Conservation (phyloP, 1,140 invertebrate genomes). For the Drosophila setifemur region DNA sequence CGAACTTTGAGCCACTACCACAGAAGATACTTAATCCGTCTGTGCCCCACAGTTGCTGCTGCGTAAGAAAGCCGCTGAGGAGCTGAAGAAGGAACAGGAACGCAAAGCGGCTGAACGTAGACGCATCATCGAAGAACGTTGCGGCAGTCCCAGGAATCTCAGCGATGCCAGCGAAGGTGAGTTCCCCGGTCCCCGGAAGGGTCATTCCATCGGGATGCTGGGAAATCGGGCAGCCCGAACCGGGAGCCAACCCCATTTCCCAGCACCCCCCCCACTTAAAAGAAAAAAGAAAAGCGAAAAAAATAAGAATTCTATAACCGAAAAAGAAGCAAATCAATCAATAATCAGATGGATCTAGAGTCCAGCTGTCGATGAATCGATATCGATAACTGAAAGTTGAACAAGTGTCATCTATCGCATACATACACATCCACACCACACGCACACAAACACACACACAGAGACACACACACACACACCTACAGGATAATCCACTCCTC, state of each 20-base stretch:
- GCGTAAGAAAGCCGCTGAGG: constrained; percentile 99
- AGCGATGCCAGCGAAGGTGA: constrained; percentile 97
- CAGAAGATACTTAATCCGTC: not conserved
- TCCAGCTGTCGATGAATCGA: constrained; percentile 7
- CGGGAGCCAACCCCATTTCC: too few species aligned
- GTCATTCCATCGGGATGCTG: not conserved
- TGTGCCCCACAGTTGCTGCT: constrained; percentile 91
- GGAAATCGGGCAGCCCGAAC: too few species aligned
- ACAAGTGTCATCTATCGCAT: constrained; percentile 60
- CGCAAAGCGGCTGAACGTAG: constrained; percentile 98
- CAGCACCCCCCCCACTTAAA: too few species aligned
- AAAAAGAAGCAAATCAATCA: constrained; percentile 28
- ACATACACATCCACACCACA: constrained; percentile 27
- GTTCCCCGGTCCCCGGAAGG: constrained; percentile 50
- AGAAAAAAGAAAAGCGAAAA: not conserved
- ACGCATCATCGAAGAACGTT: constrained; percentile 97
- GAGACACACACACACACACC: constrained; percentile 3
- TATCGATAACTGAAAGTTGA: constrained; percentile 52
- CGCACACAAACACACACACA: constrained; percentile 6
- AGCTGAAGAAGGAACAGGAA: constrained; percentile 99
- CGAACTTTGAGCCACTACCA: too few species aligned
- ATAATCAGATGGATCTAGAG: constrained; percentile 5
- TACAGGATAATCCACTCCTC: constrained; percentile 19
- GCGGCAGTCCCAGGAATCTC: constrained; percentile 94
- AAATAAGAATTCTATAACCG: constrained; percentile 1